These are phyloP conservation scores for Amorpha juglandis DNA, from an alignment of 2,888 invertebrate species.

Conservation along the genomic window DNA sequence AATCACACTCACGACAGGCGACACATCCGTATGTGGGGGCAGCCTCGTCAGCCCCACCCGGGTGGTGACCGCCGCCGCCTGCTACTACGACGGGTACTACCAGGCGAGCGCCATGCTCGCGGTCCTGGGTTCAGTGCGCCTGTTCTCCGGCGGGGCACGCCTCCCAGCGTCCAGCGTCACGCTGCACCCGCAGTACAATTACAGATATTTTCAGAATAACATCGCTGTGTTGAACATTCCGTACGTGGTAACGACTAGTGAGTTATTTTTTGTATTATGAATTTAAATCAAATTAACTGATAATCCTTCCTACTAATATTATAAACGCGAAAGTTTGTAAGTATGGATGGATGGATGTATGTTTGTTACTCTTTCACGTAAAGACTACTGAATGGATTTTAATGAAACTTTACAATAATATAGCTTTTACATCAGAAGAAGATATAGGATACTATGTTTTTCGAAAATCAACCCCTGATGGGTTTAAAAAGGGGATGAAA, in stretches of 20 bases:
- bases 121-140: conserved; percentile 45
- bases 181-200: conserved; percentile 39
- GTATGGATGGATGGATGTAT: no score
- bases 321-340: no score
- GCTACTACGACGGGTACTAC: conserved; percentile 30
- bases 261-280: background rate
- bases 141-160: conserved; percentile 51
- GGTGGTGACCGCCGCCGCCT: conserved; percentile 9
- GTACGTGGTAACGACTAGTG: background rate
- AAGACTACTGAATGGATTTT: no score
- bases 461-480: no score
- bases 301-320: no score
- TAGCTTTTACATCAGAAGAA: no score
- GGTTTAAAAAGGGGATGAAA: no score
- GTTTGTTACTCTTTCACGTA: no score
- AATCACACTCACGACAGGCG: background rate
- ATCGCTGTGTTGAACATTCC: conserved; percentile 6
- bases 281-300: no score
- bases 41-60: background rate
- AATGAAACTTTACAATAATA: no score
- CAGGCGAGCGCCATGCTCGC: conserved; percentile 34
- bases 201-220: conserved; percentile 3
- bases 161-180: conserved; percentile 40
- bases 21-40: conserved; percentile 8
- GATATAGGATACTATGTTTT: no score